A percentile compares a stretch with the other conserved stretches of the same genome.
phyloP scores from a whole-genome alignment of 1,140 invertebrate genomes.

The Magallana ariakensis region DNA sequence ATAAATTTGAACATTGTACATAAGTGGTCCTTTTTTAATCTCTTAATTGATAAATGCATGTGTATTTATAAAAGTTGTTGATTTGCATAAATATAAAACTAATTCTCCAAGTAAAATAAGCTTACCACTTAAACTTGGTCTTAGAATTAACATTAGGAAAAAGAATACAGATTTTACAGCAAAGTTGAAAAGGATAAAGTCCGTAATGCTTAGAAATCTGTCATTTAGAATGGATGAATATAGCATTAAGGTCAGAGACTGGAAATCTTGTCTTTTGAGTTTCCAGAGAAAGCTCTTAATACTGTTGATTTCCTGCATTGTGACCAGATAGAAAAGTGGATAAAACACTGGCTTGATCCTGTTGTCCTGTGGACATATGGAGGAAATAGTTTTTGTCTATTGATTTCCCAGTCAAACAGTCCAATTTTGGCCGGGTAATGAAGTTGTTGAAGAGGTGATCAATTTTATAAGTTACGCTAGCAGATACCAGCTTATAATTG shows the following conservation, averaged over 20 bases:
- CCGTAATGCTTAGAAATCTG: background rate
- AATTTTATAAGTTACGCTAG: conserved; percentile 35
- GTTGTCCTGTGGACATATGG: conserved; percentile 21
- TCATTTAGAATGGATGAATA: background rate
- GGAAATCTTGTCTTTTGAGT: background rate
- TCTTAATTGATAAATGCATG: no score
- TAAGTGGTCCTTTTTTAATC: no score
- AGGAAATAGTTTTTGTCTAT: conserved; percentile 15
- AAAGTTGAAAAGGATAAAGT: conserved; percentile 5
- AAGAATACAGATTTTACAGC: background rate
- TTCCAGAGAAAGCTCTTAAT: background rate
- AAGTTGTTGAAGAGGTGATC: conserved; percentile 31
- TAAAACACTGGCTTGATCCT: background rate
- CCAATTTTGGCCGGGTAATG: conserved; percentile 20
- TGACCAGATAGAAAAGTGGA: conserved; percentile 10
- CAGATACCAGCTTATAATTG: conserved; percentile 31
- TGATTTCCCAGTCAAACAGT: conserved; percentile 6
- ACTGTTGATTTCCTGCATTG: background rate
- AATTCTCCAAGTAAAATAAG: no score
- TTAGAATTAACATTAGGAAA: background rate
- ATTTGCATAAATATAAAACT: no score
- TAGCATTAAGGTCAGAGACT: background rate
- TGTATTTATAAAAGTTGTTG: no score
- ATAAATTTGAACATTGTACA: no score
- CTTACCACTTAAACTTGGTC: no score